phyloP scores from a whole-genome alignment of 2,113 vertebrate genomes.

The Callospermophilus lateralis region DNA sequence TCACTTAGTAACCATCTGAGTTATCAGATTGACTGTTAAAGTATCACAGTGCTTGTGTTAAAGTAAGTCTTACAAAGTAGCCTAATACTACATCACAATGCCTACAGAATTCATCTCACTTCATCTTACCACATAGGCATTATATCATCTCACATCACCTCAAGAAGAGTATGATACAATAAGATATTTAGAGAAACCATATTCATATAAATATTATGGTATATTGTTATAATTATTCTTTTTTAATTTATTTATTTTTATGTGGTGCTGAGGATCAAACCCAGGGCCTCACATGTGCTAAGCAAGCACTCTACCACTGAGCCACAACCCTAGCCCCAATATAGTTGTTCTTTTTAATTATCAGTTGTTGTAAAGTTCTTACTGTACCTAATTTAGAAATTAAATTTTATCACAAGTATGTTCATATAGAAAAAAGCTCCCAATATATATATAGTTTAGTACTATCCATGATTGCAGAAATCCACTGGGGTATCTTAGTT shows the following conservation, averaged over 20 bases:
- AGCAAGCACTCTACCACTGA: too few relatives aligned
- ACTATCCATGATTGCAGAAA: background rate
- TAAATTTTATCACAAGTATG: background rate
- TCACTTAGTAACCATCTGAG: background rate
- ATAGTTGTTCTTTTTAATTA: background rate
- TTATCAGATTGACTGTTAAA: background rate
- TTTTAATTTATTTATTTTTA: background rate
- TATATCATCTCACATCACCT: background rate
- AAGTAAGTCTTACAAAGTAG: background rate
- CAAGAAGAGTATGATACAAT: background rate
- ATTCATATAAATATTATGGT: background rate
- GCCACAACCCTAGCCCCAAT: too few relatives aligned
- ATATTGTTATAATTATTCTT: background rate
- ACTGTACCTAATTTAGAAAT: background rate
- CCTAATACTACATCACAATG: background rate
- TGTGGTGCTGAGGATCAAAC: too few relatives aligned
- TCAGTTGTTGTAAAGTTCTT: background rate
- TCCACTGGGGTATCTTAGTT: background rate
- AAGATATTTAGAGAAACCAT: background rate
- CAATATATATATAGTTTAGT: background rate
- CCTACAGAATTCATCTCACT: background rate
- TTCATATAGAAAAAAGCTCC: background rate
- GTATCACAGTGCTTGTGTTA: background rate
- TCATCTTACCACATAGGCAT: background rate
- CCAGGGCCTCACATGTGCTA: too few relatives aligned